Percentiles rank a stretch among this genome's conserved stretches.
Evolutionary conservation across 2,888 invertebrate species (phyloP).

Genomic region (Lasiommata megera): DNA sequence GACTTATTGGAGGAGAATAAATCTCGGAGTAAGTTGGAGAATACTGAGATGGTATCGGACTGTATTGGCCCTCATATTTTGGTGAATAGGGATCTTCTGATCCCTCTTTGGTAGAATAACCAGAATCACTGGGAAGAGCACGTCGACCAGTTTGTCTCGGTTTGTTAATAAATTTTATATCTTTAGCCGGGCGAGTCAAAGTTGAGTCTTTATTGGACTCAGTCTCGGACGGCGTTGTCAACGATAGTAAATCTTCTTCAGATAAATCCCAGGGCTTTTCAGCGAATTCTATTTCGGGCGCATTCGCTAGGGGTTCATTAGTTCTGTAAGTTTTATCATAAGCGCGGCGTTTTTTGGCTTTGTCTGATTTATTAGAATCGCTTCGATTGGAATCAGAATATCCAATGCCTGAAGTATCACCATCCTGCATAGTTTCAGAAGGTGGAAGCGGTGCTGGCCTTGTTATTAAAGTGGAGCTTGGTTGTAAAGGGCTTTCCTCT

Average conservation of each 20-base stretch:
- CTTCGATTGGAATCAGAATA: slow-evolving; percentile 76
- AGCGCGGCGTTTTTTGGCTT: slow-evolving; percentile 84
- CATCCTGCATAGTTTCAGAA: slow-evolving; percentile 52
- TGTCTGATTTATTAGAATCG: slow-evolving; percentile 76
- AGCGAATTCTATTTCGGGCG: slow-evolving; percentile 89
- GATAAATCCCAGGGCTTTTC: slow-evolving; percentile 90
- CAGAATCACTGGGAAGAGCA: slow-evolving; percentile 75
- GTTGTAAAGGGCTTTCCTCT: slow-evolving; percentile 55
- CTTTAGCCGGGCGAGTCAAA: slow-evolving; percentile 80
- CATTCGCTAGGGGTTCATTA: slow-evolving; percentile 88
- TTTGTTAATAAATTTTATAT: slow-evolving; percentile 81
- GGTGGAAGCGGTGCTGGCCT: slow-evolving; percentile 60
- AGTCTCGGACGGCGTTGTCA: slow-evolving; percentile 80
- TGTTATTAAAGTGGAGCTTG: slow-evolving; percentile 39
- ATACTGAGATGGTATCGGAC: slow-evolving; percentile 70
- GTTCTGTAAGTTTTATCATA: slow-evolving; percentile 93
- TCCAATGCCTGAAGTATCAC: slow-evolving; percentile 77
- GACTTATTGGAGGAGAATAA: slow-evolving; percentile 74
- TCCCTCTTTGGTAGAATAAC: slow-evolving; percentile 69
- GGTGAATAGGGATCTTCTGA: slow-evolving; percentile 70
- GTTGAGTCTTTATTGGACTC: slow-evolving; percentile 81
- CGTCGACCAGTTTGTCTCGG: slow-evolving; percentile 83
- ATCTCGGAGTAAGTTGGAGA: slow-evolving; percentile 77
- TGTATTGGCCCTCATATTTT: slow-evolving; percentile 65
- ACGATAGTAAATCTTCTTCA: slow-evolving; percentile 82